Conservation (phyloP, 2,113 vertebrate species). For the Oncorhynchus gorbuscha region DNA sequence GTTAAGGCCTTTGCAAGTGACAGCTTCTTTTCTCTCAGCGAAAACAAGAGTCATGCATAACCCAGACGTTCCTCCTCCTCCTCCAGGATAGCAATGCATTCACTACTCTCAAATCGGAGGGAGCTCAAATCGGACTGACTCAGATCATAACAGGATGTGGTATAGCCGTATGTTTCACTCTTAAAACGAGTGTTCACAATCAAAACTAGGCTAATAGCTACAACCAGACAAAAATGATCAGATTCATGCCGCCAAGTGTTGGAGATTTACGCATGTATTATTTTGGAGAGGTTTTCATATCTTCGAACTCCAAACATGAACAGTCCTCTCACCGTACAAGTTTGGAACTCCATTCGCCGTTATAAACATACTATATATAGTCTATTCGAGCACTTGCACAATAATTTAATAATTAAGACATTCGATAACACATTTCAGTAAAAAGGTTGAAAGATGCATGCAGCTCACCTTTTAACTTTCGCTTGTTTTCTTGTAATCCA, state of each 20-base stretch:
- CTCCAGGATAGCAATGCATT: conserved; percentile 51
- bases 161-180: conserved; percentile 62
- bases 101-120: conserved; percentile 17
- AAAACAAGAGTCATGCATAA: conserved; percentile 63
- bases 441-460: conserved; percentile 17
- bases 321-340: conserved; percentile 52
- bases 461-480: conserved; percentile 71
- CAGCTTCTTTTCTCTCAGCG: conserved; percentile 64
- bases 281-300: conserved; percentile 7
- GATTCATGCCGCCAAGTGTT: background rate
- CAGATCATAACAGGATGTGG: conserved; percentile 76
- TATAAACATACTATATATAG: conserved; percentile 5
- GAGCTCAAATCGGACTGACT: conserved; percentile 41
- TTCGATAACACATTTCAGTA: conserved; percentile 2
- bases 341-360: conserved; percentile 49
- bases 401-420: background rate
- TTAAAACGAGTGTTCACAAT: conserved; percentile 61
- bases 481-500: conserved; percentile 62
- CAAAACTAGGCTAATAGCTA: conserved; percentile 21
- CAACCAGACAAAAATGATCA: background rate
- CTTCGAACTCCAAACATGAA: background rate
- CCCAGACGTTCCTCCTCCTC: conserved; percentile 53
- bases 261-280: conserved; percentile 10
- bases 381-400: conserved; percentile 8
- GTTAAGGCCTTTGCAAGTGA: conserved; percentile 67